Conservation (phyloP, 2,797 vertebrate genomes). For the Sebastiscus tertius region DNA sequence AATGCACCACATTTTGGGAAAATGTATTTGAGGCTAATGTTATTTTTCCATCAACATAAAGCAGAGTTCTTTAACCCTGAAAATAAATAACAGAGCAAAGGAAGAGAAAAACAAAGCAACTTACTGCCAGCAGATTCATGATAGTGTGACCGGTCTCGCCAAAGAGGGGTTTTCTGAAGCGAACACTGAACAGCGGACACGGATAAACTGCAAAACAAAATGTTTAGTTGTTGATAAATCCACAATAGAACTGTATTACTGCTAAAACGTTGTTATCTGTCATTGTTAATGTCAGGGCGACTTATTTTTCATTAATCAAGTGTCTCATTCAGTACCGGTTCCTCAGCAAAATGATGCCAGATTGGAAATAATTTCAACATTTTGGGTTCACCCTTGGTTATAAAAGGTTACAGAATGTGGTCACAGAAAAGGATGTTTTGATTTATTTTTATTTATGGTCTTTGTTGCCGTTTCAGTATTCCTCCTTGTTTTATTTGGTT, state of each 20-base stretch:
- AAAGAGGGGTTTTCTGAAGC: constrained; percentile 97
- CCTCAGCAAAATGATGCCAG: background rate
- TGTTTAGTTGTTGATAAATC: background rate
- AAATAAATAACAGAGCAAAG: background rate
- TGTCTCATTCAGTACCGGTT: background rate
- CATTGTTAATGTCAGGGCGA: background rate
- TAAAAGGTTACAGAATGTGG: background rate
- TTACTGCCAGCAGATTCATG: constrained; percentile 98
- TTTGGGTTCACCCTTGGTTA: background rate
- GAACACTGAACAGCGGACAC: constrained; percentile 96
- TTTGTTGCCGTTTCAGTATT: background rate
- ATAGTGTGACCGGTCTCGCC: constrained; percentile 99
- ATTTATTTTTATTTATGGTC: background rate
- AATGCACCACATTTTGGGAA: background rate
- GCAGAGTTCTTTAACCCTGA: background rate
- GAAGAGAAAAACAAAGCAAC: constrained; percentile 49
- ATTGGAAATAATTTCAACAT: background rate
- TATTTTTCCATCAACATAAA: background rate
- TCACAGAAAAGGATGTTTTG: background rate
- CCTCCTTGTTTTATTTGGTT: background rate
- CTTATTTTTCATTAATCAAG: background rate
- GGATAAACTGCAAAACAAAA: constrained; percentile 91
- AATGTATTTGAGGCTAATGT: background rate
- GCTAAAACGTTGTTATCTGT: background rate
- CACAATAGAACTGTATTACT: background rate